Evolutionary conservation across 2,797 vertebrate species (phyloP), one percentile per base, ranked within the genome.

Genomic region (Cetoscarus ocellatus): DNA sequence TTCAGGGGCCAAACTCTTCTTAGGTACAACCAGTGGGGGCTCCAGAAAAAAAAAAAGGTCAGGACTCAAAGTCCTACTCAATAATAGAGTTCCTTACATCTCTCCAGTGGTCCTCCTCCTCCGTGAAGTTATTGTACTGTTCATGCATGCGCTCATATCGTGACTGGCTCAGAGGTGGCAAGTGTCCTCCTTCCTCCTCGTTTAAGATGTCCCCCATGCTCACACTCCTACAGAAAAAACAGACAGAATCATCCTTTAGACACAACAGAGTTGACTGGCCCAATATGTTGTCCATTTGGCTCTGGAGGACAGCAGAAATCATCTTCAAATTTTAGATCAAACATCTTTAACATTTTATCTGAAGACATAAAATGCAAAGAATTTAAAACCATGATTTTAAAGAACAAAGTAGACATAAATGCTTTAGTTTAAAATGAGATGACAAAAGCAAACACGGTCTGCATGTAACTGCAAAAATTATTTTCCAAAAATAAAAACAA

Each of bases 61-160:
- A 27, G 27, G 27, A 2, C 2, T 27, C 27, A 27, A 27, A 27
- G 27, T 27, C 27, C 27, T 27, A 27, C 27, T 27, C 27, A 39
- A 39, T 5, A 11, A 10, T 1, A 35, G 6, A 27, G 39, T 67
- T 47, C 93, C 97, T 97, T 91, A 99, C 98, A 34, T 96, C 94
- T 90, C 97, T 97, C 98, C 98, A 99, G 64, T 95, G 96, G 88
- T 97, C 96, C 58, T 99, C 98, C 0, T 99, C 98, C 71, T 98
- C 97, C 53, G 92, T 91, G 59, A 96, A 92, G 77, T 94, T 95
- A 93, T 86, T 96, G 91, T 96, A 94, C 68, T 98, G 88, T 18
- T 95, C 94, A 36, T 97, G 97, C 88, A 97, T 94, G 71, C 95
- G 95, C 83, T 99, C 97, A 15, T 97, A 92, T 44, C 95, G 96